These are phyloP conservation scores for Hydriomena furcata DNA, from an alignment of 2,888 invertebrate genomes.

Conservation along the genomic window DNA sequence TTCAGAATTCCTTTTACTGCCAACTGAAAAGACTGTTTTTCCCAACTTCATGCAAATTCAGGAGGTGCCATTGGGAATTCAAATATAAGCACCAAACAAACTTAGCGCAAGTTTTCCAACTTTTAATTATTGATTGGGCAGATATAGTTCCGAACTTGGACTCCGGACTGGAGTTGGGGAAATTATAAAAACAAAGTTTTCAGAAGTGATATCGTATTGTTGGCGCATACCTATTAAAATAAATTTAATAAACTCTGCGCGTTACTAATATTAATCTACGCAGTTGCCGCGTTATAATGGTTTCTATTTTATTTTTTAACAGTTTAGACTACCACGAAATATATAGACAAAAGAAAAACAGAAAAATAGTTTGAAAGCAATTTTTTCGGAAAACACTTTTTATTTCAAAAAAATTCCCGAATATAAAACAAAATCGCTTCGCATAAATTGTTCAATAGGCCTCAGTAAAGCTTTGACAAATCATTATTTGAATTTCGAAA, in stretches of 20 bases:
- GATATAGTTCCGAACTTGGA: constrained; percentile 28
- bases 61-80: constrained; percentile 30
- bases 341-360: too few relatives aligned
- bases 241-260: neutral
- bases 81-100: constrained; percentile 35
- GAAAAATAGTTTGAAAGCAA: too few relatives aligned
- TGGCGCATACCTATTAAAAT: neutral
- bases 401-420: too few relatives aligned
- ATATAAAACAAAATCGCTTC: too few relatives aligned
- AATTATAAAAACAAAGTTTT: constrained; percentile 5
- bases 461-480: too few relatives aligned
- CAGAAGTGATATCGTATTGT: constrained; percentile 1
- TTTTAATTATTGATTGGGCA: constrained; percentile 50
- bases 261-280: too few relatives aligned
- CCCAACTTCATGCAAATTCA: constrained; percentile 36
- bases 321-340: too few relatives aligned
- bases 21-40: constrained; percentile 35
- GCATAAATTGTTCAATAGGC: too few relatives aligned
- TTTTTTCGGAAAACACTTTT: too few relatives aligned
- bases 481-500: too few relatives aligned
- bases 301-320: too few relatives aligned
- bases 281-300: too few relatives aligned
- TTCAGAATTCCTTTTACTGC: constrained; percentile 31
- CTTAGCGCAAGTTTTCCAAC: constrained; percentile 42
- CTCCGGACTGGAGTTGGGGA: neutral